Base-by-base conservation (phyloP, 2,113 vertebrate genomes). In the Nipponia nippon region DNA sequence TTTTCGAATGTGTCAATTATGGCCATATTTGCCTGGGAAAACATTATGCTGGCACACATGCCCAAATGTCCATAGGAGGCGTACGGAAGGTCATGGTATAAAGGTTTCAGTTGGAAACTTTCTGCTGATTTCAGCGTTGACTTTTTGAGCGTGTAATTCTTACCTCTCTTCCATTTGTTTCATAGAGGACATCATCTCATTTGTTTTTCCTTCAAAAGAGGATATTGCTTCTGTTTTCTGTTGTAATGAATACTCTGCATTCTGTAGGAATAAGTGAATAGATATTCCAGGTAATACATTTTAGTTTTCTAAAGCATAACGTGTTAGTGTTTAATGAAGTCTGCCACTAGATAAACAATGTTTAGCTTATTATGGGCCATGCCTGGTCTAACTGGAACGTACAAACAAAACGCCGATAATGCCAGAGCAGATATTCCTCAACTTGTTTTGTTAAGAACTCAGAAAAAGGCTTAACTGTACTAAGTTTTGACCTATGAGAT, bases 121-220 rank as follows among this genome's bases (percentile, higher is more conserved):
- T 56, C 56, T 53, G 27, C 36, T 46, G 47, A 75, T 34, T 71
- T 72, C 46, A 73, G 5, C 5, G 12, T 17, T 81, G 36, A 76
- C 42, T 69, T 83, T 71, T 9, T 75, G 50, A 62, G 52, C 63
- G 79, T 69, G 32, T 22, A 72, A n/a, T 50, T 62, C 78, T 95
- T 97, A 99, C 99, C 99, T 99, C 95, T 98, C 98, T 95, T 99
- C 99, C 83, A 99, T 97, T 38, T 99, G 98, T 75, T 98, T 98
- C 98, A 99, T 99, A 73, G 96, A 92, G 58, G 98, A 98, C 97
- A 99, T 98, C 98, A 99, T 99, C 93, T 99, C 98, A 52, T 97
- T 98, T 95, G 98, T 98, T 98, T 98, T 99, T 93, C 97, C 98
- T 98, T 99, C 99, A 32, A 99, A 98, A 83, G 98, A 98, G 30